Evolutionary conservation across 2,797 vertebrate genomes (phyloP).

Genomic region (Botia kubotai): DNA sequence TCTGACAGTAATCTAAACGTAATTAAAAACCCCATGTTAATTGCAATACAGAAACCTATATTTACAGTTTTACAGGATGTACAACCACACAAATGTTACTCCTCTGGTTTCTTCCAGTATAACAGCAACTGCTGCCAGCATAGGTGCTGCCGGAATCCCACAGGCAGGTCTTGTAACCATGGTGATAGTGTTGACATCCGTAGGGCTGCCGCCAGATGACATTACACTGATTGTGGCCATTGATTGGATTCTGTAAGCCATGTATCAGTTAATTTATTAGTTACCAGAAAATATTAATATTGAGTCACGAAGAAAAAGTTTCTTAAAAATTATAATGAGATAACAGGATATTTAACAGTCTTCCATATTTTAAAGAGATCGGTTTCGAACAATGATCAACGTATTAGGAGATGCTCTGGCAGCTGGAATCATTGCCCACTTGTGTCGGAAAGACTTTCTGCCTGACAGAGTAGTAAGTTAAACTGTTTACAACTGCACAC

Average conservation of each 20-base stretch:
- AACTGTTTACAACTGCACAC: background rate
- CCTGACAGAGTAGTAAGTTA: conserved; percentile 70
- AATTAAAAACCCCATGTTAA: too few species aligned
- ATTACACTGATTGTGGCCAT: conserved; percentile 89
- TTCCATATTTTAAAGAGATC: conserved; percentile 74
- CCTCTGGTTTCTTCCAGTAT: conserved; percentile 76
- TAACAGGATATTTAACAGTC: background rate
- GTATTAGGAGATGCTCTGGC: conserved; percentile 88
- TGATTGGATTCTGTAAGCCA: conserved; percentile 88
- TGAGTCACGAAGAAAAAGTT: too few species aligned
- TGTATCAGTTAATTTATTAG: background rate
- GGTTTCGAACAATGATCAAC: conserved; percentile 90
- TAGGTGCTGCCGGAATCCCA: conserved; percentile 88
- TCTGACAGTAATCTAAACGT: too few species aligned
- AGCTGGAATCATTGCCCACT: conserved; percentile 86
- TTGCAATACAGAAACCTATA: too few species aligned
- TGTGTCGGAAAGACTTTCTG: conserved; percentile 85
- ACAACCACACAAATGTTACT: background rate
- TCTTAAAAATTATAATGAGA: background rate
- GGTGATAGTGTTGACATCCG: conserved; percentile 91
- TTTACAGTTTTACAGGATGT: too few species aligned
- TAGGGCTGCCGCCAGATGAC: conserved; percentile 88
- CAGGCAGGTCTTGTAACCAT: conserved; percentile 90
- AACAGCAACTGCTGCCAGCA: conserved; percentile 89
- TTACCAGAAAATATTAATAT: background rate